Percentiles rank a stretch among this genome's conserved stretches.
Conservation (phyloP, 2,888 invertebrate genomes). For the Ophioninae sp. region DNA sequence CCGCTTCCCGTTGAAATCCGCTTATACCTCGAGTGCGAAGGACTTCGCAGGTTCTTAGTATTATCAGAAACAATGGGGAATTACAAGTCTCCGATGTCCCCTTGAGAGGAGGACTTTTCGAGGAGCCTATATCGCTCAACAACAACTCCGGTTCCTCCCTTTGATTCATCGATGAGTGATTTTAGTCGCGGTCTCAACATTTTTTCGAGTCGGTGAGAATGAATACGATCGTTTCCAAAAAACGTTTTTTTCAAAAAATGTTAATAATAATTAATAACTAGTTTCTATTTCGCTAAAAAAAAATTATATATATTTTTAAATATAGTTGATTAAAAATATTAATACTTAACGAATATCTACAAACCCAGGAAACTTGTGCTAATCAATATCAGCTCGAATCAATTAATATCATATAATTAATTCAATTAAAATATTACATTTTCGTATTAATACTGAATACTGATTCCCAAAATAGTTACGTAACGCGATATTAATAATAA, state of each 20-base stretch:
- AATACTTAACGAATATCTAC: neutral
- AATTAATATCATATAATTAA: neutral
- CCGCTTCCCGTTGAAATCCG: conserved; percentile 13
- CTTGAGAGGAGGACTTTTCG: neutral
- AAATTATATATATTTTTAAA: neutral
- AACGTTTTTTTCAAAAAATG: neutral
- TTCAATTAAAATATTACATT: neutral
- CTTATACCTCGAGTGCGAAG: neutral
- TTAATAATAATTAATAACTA: neutral
- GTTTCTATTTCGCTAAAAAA: neutral
- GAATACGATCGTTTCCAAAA: neutral
- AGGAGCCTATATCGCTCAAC: neutral
- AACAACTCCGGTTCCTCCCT: neutral
- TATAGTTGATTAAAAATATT: neutral
- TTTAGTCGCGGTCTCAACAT: no score
- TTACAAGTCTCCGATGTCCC: conserved; percentile 9
- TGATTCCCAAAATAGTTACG: neutral
- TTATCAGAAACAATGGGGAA: neutral
- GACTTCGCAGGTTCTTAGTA: neutral
- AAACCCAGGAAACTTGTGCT: neutral
- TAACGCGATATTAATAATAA: no score
- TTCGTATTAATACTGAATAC: neutral
- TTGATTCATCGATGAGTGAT: neutral
- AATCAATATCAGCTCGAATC: neutral
- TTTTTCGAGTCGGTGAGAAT: neutral